These are phyloP conservation scores for Mellilla xanthometata DNA, from an alignment of 2,888 invertebrate species.

Conservation along the genomic window DNA sequence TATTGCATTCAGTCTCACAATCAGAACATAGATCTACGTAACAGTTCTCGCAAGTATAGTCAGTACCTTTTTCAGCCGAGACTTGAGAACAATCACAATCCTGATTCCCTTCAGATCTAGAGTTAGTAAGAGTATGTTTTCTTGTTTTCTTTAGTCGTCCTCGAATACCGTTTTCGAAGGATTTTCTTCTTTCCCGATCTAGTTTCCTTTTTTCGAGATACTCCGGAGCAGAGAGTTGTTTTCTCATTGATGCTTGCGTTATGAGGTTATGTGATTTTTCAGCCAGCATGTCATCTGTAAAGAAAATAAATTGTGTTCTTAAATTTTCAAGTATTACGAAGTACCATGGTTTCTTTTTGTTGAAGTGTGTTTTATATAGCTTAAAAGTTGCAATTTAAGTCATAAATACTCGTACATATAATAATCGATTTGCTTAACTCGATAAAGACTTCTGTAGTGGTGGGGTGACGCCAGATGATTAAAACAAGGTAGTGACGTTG, in stretches of 20 bases:
- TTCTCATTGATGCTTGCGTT: conserved; percentile 84
- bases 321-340: too few relatives aligned
- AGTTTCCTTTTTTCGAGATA: conserved; percentile 93
- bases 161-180: conserved; percentile 83
- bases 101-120: conserved; percentile 47
- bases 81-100: conserved; percentile 68
- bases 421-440: too few relatives aligned
- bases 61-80: conserved; percentile 67
- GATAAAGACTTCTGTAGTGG: too few relatives aligned
- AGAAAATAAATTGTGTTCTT: too few relatives aligned
- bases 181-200: conserved; percentile 86
- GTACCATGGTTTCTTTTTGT: too few relatives aligned
- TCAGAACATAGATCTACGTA: conserved; percentile 73
- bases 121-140: conserved; percentile 57
- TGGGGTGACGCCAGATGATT: too few relatives aligned
- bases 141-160: conserved; percentile 84
- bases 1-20: conserved; percentile 63
- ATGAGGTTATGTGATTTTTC: conserved; percentile 82
- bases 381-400: too few relatives aligned
- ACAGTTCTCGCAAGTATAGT: conserved; percentile 72
- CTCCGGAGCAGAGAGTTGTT: conserved; percentile 92
- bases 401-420: too few relatives aligned
- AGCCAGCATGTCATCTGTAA: conserved; percentile 84
- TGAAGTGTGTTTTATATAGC: too few relatives aligned
- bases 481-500: too few relatives aligned